These are phyloP conservation scores for Heteropelma amictum DNA, from an alignment of 2,888 invertebrate species.

Conservation along the genomic window DNA sequence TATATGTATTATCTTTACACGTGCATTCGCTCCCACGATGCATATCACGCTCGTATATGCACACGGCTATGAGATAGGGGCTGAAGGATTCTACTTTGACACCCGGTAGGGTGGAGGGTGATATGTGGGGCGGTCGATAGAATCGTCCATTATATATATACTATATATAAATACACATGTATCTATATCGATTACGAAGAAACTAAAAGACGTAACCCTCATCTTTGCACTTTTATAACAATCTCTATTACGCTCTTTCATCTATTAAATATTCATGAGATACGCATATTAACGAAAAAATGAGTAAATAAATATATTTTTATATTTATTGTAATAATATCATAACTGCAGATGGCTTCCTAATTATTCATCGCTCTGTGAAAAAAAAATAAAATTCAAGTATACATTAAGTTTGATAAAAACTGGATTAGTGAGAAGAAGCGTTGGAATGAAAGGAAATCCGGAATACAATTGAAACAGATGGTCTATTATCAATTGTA, in stretches of 20 bases:
- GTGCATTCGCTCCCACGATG: background rate
- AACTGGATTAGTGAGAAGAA: no score
- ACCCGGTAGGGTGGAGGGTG: conserved; percentile 60
- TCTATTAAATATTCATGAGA: background rate
- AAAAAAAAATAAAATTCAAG: no score
- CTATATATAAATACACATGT: no score
- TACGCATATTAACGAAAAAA: background rate
- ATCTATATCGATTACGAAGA: background rate
- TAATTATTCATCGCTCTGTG: no score
- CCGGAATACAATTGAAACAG: no score
- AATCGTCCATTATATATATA: conserved; percentile 44
- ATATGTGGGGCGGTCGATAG: conserved; percentile 72
- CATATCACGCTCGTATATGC: background rate
- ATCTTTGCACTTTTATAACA: background rate
- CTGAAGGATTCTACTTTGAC: conserved; percentile 64
- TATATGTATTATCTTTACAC: background rate
- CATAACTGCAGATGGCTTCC: no score
- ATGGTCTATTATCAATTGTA: no score
- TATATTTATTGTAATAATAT: no score
- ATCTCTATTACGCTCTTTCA: background rate
- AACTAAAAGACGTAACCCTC: conserved; percentile 13
- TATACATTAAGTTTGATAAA: no score
- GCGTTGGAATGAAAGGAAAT: no score
- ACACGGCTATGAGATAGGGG: conserved; percentile 36
- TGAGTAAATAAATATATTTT: no score